Evolutionary conservation across 1,140 invertebrate species (phyloP).

Genomic region (Drosophila biarmipes): DNA sequence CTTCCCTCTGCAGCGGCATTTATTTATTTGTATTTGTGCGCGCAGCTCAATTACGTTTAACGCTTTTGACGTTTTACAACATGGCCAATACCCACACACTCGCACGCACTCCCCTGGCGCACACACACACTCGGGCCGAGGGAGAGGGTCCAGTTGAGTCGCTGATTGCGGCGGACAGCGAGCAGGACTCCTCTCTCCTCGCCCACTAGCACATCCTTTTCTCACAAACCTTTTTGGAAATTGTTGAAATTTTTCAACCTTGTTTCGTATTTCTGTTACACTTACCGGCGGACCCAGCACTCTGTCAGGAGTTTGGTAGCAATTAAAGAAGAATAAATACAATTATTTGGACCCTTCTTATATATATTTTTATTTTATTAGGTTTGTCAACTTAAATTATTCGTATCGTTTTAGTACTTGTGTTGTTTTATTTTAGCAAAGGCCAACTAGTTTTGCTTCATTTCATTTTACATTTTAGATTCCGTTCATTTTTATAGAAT

Average conservation of each 20-base stretch:
- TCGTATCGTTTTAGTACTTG: neutral
- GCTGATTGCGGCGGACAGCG: constrained; percentile 63
- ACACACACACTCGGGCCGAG: neutral
- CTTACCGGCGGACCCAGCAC: neutral
- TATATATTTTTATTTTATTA: too few species aligned
- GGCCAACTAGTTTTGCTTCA: too few species aligned
- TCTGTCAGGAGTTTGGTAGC: neutral
- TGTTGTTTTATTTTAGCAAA: neutral
- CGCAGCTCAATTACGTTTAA: constrained; percentile 83
- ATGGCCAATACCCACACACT: constrained; percentile 48
- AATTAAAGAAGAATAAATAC: too few species aligned
- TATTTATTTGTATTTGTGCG: constrained; percentile 83
- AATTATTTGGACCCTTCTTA: too few species aligned
- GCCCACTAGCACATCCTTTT: constrained; percentile 4
- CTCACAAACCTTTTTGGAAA: constrained; percentile 47
- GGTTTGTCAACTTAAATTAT: too few species aligned
- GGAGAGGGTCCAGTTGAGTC: constrained; percentile 42
- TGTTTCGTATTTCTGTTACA: constrained; percentile 40
- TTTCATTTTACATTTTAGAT: too few species aligned
- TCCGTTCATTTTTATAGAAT: too few species aligned
- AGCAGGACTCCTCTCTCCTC: constrained; percentile 15
- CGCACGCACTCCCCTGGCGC: constrained; percentile 13
- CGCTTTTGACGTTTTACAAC: constrained; percentile 82
- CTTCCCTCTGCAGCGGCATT: constrained; percentile 55
- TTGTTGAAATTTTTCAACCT: constrained; percentile 55